These are phyloP conservation scores for Myotis vivesi DNA, from an alignment of 2,797 vertebrate species.

Conservation along the genomic window DNA sequence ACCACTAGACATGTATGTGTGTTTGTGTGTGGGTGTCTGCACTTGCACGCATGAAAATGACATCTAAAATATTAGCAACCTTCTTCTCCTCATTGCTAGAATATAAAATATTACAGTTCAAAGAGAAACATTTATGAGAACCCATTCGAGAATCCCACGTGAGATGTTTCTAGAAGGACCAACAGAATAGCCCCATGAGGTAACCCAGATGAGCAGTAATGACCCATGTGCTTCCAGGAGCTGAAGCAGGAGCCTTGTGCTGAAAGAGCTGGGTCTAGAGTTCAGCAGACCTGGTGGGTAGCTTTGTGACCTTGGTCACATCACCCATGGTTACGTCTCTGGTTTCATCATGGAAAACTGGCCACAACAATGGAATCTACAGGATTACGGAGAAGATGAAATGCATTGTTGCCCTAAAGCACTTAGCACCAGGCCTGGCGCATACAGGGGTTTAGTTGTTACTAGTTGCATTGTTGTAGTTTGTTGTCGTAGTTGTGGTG, in stretches of 20 bases:
- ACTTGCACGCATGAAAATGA: not conserved
- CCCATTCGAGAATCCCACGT: not conserved
- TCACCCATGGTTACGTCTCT: fast-evolving
- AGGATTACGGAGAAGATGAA: not conserved
- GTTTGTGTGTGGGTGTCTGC: too few relatives aligned
- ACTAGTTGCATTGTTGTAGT: not conserved
- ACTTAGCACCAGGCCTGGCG: fast-evolving
- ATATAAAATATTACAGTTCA: not conserved
- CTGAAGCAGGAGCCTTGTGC: too few relatives aligned
- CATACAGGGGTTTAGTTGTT: fast-evolving
- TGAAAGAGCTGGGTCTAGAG: not conserved
- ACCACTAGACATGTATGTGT: not conserved
- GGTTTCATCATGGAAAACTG: not conserved
- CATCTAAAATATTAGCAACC: not conserved
- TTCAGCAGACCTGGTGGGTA: too few relatives aligned
- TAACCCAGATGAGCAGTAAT: not conserved
- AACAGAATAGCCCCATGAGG: not conserved
- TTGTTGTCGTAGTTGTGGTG: not conserved
- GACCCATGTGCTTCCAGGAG: fast-evolving
- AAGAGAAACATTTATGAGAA: not conserved
- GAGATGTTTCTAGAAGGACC: not conserved
- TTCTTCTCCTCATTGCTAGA: not conserved
- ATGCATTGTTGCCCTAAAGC: fast-evolving
- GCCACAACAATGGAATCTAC: not conserved
- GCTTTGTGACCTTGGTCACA: not conserved